phyloP scores from a whole-genome alignment of 1,140 invertebrate genomes.

The Elysia chlorotica region DNA sequence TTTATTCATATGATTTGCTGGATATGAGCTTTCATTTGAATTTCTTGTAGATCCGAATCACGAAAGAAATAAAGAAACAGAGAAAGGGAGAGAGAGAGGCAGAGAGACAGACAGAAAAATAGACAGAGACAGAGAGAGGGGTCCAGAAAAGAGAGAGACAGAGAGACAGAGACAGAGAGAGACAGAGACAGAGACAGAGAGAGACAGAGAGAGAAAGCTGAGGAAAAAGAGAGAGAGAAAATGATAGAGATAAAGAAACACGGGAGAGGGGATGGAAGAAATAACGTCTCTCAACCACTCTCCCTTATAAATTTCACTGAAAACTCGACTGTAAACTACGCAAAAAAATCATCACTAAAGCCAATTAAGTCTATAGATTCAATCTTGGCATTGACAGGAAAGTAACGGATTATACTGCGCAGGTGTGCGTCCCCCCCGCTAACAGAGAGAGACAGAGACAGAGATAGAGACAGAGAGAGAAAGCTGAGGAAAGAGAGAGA shows the following conservation, averaged over 20 bases:
- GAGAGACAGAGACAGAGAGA: neutral
- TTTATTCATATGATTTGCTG: no score
- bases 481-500: neutral
- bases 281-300: no score
- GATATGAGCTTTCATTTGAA: no score
- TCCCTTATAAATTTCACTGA: no score
- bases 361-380: no score
- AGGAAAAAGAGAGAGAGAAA: neutral
- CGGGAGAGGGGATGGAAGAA: neutral
- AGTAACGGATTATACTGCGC: no score
- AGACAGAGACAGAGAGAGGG: neutral
- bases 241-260: neutral
- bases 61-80: neutral
- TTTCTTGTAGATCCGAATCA: neutral
- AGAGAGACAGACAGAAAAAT: neutral
- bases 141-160: neutral
- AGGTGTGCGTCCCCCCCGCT: no score
- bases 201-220: neutral
- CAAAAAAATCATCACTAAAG: no score
- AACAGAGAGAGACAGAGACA: neutral
- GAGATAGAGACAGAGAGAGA: neutral
- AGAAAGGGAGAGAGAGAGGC: slow-evolving; percentile 2
- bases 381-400: no score
- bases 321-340: no score
- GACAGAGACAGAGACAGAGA: neutral